phyloP scores from a whole-genome alignment of 2,888 invertebrate genomes.

The Phengaris alcon region DNA sequence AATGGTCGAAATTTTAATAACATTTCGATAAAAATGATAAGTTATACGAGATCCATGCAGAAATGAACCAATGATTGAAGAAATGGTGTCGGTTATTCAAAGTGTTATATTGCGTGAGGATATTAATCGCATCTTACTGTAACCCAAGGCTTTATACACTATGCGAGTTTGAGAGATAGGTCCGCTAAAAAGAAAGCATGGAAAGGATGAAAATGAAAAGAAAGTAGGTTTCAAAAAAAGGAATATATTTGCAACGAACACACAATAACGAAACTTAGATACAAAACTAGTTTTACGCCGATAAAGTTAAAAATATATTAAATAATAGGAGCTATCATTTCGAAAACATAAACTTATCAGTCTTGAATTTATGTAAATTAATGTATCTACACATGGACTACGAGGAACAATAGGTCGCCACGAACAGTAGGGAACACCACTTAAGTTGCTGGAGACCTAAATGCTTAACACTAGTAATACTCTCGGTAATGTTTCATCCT shows the following conservation, averaged over 20 bases:
- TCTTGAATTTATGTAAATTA: constrained; percentile 50
- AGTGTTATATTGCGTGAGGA: constrained; percentile 57
- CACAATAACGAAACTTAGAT: constrained; percentile 74
- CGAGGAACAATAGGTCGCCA: constrained; percentile 54
- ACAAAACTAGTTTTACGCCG: constrained; percentile 51
- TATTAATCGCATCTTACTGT: constrained; percentile 60
- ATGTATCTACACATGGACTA: constrained; percentile 55
- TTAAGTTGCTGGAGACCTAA: neutral
- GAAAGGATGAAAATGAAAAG: constrained; percentile 77
- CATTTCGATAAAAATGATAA: constrained; percentile 52
- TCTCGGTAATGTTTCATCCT: constrained; percentile 10
- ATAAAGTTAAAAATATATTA: constrained; percentile 61
- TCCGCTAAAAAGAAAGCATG: constrained; percentile 74
- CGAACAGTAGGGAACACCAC: constrained; percentile 6
- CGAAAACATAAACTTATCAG: constrained; percentile 34
- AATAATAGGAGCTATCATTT: constrained; percentile 39
- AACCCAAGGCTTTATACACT: constrained; percentile 70
- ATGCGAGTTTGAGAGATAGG: constrained; percentile 66
- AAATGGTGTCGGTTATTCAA: constrained; percentile 75
- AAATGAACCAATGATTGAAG: constrained; percentile 77
- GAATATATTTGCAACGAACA: constrained; percentile 79
- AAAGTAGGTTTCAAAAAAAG: constrained; percentile 73
- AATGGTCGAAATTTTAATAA: constrained; percentile 48
- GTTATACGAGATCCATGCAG: constrained; percentile 73
- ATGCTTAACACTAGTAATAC: constrained; percentile 20